These are phyloP conservation scores for Amblyornis subalaris DNA, from an alignment of 2,113 vertebrate species.

Conservation along the genomic window DNA sequence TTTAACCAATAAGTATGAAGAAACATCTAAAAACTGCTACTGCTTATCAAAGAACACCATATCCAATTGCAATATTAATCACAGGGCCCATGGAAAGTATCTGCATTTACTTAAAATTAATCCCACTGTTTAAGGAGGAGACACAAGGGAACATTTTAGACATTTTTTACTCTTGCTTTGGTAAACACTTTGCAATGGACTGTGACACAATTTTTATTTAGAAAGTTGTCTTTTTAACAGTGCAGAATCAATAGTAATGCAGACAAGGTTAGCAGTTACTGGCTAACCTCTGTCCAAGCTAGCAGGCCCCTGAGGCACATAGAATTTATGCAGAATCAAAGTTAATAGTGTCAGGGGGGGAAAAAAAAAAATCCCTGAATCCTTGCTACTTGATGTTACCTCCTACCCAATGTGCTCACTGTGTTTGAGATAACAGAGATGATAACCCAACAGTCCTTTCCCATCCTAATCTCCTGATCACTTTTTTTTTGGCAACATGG, in stretches of 20 bases:
- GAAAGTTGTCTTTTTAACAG: not conserved
- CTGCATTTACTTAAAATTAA: not conserved
- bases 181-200: not conserved
- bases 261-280: slow-evolving; percentile 41
- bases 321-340: slow-evolving; percentile 22
- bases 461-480: not conserved
- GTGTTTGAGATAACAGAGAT: not conserved
- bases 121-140: not conserved
- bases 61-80: not conserved
- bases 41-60: not conserved
- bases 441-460: not conserved
- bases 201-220: slow-evolving; percentile 21
- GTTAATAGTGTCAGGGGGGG: not conserved
- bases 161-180: not conserved
- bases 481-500: not conserved
- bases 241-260: slow-evolving; percentile 36
- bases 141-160: not conserved
- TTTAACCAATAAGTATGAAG: not conserved
- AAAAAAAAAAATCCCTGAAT: not conserved
- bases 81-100: not conserved
- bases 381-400: not conserved
- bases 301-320: not conserved
- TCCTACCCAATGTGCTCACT: not conserved
- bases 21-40: not conserved
- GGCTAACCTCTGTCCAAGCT: slow-evolving; percentile 7